phyloP scores from a whole-genome alignment of 2,113 vertebrate species.

The Odontesthes bonariensis region DNA sequence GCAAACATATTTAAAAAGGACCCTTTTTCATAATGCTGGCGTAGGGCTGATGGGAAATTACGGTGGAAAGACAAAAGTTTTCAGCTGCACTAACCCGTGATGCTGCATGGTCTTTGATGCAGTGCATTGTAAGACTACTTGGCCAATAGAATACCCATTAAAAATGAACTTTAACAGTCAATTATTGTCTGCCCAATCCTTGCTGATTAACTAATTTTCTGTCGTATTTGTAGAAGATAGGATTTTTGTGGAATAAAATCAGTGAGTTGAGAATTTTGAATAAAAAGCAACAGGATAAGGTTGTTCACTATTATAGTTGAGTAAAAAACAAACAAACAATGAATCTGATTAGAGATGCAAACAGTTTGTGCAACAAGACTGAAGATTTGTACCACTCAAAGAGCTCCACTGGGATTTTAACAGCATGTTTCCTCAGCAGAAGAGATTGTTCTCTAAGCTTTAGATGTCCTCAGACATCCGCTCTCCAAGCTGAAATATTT shows the following conservation, averaged over 20 bases:
- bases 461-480: slow-evolving; percentile 26
- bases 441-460: neutral
- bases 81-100: neutral
- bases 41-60: slow-evolving; percentile 25
- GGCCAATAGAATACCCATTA: neutral
- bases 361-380: neutral
- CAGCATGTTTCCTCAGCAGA: slow-evolving; percentile 3
- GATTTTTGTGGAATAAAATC: slow-evolving; percentile 1
- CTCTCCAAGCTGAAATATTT: slow-evolving; percentile 18
- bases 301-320: no score
- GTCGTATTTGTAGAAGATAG: neutral
- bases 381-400: neutral
- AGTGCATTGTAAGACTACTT: neutral
- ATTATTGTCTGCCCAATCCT: no score
- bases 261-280: no score
- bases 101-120: no score
- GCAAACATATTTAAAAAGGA: no score
- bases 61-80: neutral
- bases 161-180: no score
- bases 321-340: no score
- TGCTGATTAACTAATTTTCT: no score
- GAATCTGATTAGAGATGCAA: slow-evolving; percentile 21
- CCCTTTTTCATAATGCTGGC: neutral
- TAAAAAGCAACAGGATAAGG: no score
- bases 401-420: slow-evolving; percentile 15